These are phyloP conservation scores for Aleadryas rufinucha DNA, from an alignment of 2,113 vertebrate species.

Conservation along the genomic window DNA sequence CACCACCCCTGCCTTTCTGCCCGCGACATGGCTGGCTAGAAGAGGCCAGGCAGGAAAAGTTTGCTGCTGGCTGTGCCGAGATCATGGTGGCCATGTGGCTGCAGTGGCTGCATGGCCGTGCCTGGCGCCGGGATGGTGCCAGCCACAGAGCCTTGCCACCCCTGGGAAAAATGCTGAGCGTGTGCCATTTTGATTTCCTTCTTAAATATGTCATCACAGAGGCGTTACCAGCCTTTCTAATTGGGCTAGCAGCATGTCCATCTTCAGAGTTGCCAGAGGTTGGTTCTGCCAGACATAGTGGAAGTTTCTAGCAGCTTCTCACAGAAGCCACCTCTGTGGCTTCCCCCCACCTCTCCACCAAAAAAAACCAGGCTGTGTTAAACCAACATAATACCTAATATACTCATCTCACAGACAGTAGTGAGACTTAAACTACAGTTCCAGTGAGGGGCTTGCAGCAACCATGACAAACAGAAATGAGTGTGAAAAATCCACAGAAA, in stretches of 20 bases:
- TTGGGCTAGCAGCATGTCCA: neutral
- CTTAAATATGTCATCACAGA: neutral
- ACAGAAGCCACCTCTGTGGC: neutral
- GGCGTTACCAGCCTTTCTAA: neutral
- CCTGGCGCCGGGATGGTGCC: neutral
- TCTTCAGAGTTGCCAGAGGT: neutral
- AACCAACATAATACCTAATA: neutral
- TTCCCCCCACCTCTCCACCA: too few species aligned
- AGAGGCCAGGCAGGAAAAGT: neutral
- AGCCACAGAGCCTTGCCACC: neutral
- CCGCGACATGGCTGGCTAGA: neutral
- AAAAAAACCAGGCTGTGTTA: neutral
- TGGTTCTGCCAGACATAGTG: neutral
- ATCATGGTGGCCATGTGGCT: rapidly evolving
- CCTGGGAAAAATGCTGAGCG: neutral
- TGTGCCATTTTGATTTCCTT: neutral
- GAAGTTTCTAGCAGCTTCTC: neutral
- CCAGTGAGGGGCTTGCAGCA: neutral
- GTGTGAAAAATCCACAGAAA: neutral
- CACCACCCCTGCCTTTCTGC: neutral
- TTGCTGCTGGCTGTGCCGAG: rapidly evolving
- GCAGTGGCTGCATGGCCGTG: neutral
- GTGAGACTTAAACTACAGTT: neutral
- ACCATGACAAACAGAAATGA: neutral
- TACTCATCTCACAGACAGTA: neutral